These are phyloP conservation scores for Danio albolineatus DNA, from an alignment of 2,797 vertebrate species.

Conservation along the genomic window DNA sequence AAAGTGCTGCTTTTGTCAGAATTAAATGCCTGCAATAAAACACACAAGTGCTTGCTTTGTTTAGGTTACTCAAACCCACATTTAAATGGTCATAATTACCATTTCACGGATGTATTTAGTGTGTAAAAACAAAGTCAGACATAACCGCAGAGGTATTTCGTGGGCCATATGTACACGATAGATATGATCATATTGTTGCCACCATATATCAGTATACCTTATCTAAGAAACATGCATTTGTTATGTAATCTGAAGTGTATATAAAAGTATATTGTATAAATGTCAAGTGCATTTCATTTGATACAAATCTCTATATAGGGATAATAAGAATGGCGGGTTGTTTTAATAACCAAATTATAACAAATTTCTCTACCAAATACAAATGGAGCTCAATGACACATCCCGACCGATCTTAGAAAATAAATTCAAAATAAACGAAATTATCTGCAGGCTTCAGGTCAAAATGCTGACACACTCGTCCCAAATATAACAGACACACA, in stretches of 20 bases:
- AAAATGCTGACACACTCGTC: constrained; percentile 64
- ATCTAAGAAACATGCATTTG: constrained; percentile 61
- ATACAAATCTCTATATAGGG: constrained; percentile 57
- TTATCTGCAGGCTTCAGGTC: constrained; percentile 64
- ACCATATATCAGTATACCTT: constrained; percentile 49
- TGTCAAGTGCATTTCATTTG: constrained; percentile 63
- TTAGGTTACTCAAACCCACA: background rate
- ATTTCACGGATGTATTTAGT: background rate
- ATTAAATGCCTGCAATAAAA: too few species aligned
- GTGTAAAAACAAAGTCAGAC: constrained; percentile 48
- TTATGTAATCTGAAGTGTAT: constrained; percentile 53
- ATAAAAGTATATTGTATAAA: constrained; percentile 60
- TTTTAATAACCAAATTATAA: constrained; percentile 58
- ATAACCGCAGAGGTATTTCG: constrained; percentile 54
- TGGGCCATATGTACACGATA: constrained; percentile 60
- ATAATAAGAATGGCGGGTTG: constrained; percentile 54
- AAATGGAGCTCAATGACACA: constrained; percentile 49
- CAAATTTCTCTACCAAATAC: constrained; percentile 47
- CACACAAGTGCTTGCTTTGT: background rate
- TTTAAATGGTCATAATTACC: background rate
- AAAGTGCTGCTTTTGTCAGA: too few species aligned
- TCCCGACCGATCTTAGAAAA: constrained; percentile 43
- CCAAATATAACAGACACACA: constrained; percentile 37
- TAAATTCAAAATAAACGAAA: constrained; percentile 12
- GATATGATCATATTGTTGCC: constrained; percentile 61